Evolutionary conservation across 2,888 invertebrate species (phyloP).

Genomic region (Rhodophaea formosa): DNA sequence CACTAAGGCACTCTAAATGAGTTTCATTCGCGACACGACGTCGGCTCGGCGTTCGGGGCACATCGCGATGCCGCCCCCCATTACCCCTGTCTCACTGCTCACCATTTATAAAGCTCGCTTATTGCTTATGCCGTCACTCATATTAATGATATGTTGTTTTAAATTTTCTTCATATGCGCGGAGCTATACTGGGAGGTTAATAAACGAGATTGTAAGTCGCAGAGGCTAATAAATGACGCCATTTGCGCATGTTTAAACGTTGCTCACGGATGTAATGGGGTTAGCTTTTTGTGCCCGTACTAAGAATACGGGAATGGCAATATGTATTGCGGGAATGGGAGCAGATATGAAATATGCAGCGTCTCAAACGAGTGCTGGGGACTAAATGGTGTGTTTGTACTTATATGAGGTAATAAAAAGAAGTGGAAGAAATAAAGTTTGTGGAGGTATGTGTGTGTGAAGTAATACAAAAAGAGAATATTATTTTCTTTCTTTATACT

Average conservation of each 20-base stretch:
- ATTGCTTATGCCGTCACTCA: slow-evolving; percentile 39
- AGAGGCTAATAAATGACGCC: slow-evolving; percentile 34
- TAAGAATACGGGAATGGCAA: slow-evolving; percentile 20
- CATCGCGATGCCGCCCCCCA: slow-evolving; percentile 36
- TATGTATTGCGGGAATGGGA: slow-evolving; percentile 11
- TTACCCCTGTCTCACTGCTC: slow-evolving; percentile 39
- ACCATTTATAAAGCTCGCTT: slow-evolving; percentile 44
- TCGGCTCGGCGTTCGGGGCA: slow-evolving; percentile 25
- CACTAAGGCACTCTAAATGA: slow-evolving; percentile 33
- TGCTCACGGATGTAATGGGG: slow-evolving; percentile 27
- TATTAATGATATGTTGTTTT: slow-evolving; percentile 46
- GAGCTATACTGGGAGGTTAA: slow-evolving; percentile 31
- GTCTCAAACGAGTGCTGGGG: slow-evolving; percentile 1
- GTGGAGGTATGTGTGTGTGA: not conserved
- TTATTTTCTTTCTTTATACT: too few species aligned
- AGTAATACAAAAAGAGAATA: not conserved
- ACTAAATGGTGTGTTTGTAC: slow-evolving; percentile 25
- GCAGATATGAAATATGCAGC: slow-evolving; percentile 11
- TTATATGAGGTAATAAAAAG: not conserved
- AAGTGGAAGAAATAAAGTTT: not conserved
- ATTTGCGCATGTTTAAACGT: slow-evolving; percentile 33
- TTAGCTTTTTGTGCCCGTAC: slow-evolving; percentile 31
- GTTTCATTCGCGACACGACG: slow-evolving; percentile 32
- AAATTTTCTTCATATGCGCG: slow-evolving; percentile 36
- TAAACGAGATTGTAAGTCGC: slow-evolving; percentile 39